Conservation (phyloP, 2,113 vertebrate genomes). For the Bubalus kerabau region DNA sequence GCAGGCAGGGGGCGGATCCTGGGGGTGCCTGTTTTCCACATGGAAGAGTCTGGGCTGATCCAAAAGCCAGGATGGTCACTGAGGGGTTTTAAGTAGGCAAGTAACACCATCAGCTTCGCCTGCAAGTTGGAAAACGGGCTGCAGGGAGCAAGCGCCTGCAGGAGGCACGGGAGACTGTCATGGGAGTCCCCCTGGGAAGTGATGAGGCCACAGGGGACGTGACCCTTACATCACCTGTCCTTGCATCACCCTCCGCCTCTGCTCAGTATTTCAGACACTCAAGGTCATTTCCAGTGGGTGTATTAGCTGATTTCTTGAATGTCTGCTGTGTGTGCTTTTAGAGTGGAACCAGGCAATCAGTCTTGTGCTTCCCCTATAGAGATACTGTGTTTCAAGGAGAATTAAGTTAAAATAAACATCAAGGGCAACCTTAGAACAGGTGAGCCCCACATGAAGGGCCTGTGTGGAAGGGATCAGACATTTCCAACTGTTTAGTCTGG, state of each 20-base stretch:
- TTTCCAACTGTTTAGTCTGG: not conserved
- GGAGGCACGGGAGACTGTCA: not conserved
- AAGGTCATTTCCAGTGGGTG: not conserved
- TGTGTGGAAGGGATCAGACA: not conserved
- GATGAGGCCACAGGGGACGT: rapidly evolving
- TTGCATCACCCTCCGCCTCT: not conserved
- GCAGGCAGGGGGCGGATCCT: not conserved
- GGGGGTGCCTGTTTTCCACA: not conserved
- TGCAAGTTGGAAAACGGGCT: not conserved
- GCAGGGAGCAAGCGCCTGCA: not conserved
- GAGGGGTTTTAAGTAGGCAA: not conserved
- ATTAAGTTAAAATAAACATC: not conserved
- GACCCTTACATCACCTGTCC: not conserved
- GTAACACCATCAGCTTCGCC: not conserved
- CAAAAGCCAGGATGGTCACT: not conserved
- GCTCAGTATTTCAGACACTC: not conserved
- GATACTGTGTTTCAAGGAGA: not conserved
- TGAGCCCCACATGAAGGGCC: not conserved
- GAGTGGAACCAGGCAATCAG: not conserved
- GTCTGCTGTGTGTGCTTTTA: not conserved
- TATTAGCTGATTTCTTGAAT: not conserved
- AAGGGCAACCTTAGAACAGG: not conserved
- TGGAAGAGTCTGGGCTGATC: not conserved
- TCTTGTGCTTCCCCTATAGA: not conserved
- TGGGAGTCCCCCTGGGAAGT: not conserved